Evolutionary conservation across 2,113 vertebrate genomes (phyloP).

Genomic region (Noturus placidus): DNA sequence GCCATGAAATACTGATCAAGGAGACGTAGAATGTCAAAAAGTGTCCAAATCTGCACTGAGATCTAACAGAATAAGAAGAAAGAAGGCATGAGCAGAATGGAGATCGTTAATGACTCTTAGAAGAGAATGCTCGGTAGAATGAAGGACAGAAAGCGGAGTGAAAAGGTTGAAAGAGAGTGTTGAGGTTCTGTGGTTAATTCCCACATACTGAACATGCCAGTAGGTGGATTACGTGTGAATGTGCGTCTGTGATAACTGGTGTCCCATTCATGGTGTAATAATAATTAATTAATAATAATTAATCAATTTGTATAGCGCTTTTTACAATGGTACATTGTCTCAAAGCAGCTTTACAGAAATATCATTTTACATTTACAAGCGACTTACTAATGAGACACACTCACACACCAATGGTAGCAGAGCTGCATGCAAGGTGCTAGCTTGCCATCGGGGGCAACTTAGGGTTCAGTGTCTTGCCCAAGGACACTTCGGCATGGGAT

Average conservation of each 20-base stretch:
- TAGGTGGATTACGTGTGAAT: not conserved
- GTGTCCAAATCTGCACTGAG: not conserved
- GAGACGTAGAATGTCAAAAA: not conserved
- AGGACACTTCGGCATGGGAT: too few species aligned
- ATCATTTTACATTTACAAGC: too few species aligned
- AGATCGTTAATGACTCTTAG: not conserved
- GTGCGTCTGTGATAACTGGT: not conserved
- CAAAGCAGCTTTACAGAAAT: too few species aligned
- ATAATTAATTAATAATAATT: too few species aligned
- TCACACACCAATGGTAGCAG: too few species aligned
- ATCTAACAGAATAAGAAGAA: not conserved
- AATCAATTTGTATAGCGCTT: too few species aligned
- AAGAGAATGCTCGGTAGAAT: not conserved
- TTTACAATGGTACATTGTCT: too few species aligned
- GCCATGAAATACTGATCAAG: not conserved
- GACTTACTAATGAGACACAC: too few species aligned
- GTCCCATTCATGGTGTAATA: not conserved
- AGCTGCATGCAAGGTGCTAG: too few species aligned
- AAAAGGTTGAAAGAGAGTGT: not conserved
- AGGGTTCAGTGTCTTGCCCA: too few species aligned
- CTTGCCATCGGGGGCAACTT: too few species aligned
- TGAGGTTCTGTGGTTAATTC: not conserved
- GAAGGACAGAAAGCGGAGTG: not conserved
- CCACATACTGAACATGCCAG: not conserved
- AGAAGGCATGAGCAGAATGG: not conserved